Evolutionary conservation across 2,797 vertebrate genomes (phyloP).

Genomic region (Syncerus caffer): DNA sequence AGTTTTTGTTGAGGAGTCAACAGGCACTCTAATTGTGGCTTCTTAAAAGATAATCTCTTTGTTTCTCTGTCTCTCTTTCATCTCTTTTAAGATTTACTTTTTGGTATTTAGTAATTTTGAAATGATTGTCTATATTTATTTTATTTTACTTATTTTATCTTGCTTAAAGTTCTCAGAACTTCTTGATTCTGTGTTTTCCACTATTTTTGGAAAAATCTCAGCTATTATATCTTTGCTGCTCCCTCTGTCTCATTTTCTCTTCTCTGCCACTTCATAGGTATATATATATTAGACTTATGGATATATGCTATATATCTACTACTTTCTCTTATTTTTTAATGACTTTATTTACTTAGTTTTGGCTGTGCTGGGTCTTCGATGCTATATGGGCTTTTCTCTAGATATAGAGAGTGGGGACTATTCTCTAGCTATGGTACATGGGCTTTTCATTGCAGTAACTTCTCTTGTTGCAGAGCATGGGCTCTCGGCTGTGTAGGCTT

Average conservation of each 20-base stretch:
- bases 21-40: background rate
- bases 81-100: background rate
- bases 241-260: background rate
- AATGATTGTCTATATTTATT: background rate
- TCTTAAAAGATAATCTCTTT: background rate
- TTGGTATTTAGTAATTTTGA: background rate
- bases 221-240: background rate
- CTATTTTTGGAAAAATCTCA: background rate
- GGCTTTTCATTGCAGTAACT: background rate
- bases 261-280: background rate
- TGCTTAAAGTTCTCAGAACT: background rate
- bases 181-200: background rate
- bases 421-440: background rate
- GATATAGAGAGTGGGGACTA: background rate
- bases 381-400: background rate
- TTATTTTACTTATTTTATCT: background rate
- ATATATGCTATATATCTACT: background rate
- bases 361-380: background rate
- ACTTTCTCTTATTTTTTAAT: background rate
- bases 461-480: background rate
- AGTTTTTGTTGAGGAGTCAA: background rate
- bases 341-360: background rate
- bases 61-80: background rate
- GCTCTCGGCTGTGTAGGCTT: background rate
- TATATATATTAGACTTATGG: background rate